These are phyloP conservation scores for Bombylius major DNA, from an alignment of 2,888 invertebrate genomes.

Conservation along the genomic window DNA sequence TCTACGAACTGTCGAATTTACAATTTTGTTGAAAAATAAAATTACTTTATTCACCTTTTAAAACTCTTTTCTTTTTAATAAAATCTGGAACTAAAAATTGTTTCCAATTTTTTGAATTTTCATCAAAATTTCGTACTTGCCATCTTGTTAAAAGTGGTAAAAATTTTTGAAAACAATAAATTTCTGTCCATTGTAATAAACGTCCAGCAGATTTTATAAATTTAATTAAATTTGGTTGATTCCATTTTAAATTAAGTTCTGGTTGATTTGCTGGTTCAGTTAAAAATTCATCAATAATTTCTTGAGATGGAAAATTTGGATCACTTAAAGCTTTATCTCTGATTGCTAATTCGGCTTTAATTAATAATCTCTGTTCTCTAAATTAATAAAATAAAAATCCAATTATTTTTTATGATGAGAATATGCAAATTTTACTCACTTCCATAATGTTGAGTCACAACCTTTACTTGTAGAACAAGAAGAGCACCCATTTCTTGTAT, in stretches of 20 bases:
- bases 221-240: conserved; percentile 52
- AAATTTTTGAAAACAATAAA: conserved; percentile 65
- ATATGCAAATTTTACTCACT: conserved; percentile 32
- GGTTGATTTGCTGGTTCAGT: conserved; percentile 42
- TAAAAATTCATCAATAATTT: conserved; percentile 61
- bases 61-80: conserved; percentile 45
- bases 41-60: conserved; percentile 46
- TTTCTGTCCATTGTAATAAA: conserved; percentile 60
- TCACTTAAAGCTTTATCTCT: conserved; percentile 53
- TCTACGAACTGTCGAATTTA: too few species aligned
- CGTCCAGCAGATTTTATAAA: conserved; percentile 55
- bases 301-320: conserved; percentile 55
- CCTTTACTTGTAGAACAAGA: conserved; percentile 48
- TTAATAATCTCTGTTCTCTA: conserved; percentile 49
- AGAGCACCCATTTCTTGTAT: conserved; percentile 52
- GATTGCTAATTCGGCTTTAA: conserved; percentile 55
- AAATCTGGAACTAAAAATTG: conserved; percentile 36
- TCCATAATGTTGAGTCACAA: conserved; percentile 48
- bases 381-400: neutral
- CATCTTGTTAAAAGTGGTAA: conserved; percentile 64
- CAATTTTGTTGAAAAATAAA: too few species aligned
- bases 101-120: conserved; percentile 1
- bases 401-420: too few species aligned
- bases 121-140: conserved; percentile 40
- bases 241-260: conserved; percentile 45